Evolutionary conservation across 2,888 invertebrate genomes (phyloP).

Genomic region (Pachliopta kotzebuea): DNA sequence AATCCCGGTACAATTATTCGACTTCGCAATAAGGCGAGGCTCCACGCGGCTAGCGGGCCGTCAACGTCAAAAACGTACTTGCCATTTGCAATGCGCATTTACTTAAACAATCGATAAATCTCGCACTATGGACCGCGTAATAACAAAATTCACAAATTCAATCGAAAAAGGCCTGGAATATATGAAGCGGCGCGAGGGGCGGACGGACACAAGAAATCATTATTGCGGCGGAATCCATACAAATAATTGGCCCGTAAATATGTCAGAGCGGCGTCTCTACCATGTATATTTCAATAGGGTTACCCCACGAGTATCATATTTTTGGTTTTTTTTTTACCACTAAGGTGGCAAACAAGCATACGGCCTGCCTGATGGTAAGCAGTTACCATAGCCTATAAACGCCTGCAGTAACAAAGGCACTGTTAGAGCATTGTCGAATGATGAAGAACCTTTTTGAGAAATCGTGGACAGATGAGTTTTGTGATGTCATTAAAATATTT

Average conservation of each 20-base stretch:
- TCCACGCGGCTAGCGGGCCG: constrained; percentile 5
- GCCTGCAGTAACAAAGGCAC: no score
- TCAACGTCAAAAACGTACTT: constrained; percentile 28
- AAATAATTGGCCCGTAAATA: constrained; percentile 82
- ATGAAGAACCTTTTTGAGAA: no score
- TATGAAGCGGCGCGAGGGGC: constrained; percentile 46
- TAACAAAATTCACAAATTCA: constrained; percentile 62
- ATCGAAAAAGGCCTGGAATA: constrained; percentile 57
- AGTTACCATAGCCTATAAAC: no score
- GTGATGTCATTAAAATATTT: constrained; percentile 20
- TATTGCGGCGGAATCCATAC: constrained; percentile 78
- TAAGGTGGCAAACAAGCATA: no score
- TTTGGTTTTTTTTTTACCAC: neutral
- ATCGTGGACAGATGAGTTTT: neutral
- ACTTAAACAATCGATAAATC: constrained; percentile 53
- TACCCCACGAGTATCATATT: constrained; percentile 37
- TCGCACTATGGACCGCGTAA: constrained; percentile 49
- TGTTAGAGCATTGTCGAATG: no score
- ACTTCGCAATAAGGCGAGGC: constrained; percentile 14
- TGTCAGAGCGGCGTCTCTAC: constrained; percentile 78
- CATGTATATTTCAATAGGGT: constrained; percentile 75
- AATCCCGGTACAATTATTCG: constrained; percentile 23
- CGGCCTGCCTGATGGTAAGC: no score
- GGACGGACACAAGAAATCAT: constrained; percentile 75
- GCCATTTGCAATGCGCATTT: constrained; percentile 38